Evolutionary conservation across 1,140 invertebrate genomes (phyloP).

Genomic region (Listronotus bonariensis): DNA sequence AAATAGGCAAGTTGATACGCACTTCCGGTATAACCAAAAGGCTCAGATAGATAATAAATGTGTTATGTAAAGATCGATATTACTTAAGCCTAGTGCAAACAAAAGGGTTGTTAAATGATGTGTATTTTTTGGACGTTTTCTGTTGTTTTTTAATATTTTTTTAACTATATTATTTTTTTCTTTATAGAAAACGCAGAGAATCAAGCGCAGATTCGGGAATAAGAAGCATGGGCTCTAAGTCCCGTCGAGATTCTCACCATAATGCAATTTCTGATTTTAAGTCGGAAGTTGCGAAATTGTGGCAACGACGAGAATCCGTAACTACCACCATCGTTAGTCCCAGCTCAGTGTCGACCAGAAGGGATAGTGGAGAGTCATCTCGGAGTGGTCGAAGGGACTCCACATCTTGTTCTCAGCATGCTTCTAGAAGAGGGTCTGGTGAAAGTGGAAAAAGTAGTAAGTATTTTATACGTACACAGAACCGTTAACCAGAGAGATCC

Average conservation of each 20-base stretch:
- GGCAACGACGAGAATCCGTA: conserved; percentile 66
- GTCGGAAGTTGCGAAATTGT: conserved; percentile 71
- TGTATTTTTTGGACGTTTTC: too few relatives aligned
- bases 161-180: too few relatives aligned
- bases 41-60: too few relatives aligned
- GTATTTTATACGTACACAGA: too few relatives aligned
- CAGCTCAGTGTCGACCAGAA: conserved; percentile 57
- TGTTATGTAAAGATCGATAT: too few relatives aligned
- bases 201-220: conserved; percentile 84
- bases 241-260: conserved; percentile 69
- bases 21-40: too few relatives aligned
- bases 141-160: too few relatives aligned
- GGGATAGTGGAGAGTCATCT: conserved; percentile 60
- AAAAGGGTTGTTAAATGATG: too few relatives aligned
- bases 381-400: conserved; percentile 56
- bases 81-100: too few relatives aligned
- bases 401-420: conserved; percentile 45
- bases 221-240: conserved; percentile 72
- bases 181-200: conserved; percentile 70
- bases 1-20: too few relatives aligned
- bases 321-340: conserved; percentile 56
- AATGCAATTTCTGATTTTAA: conserved; percentile 70
- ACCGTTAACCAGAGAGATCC: too few relatives aligned
- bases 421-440: conserved; percentile 65
- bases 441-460: conserved; percentile 62